phyloP scores from a whole-genome alignment of 2,888 invertebrate genomes.

The Dyspetes luteomarginatus region DNA sequence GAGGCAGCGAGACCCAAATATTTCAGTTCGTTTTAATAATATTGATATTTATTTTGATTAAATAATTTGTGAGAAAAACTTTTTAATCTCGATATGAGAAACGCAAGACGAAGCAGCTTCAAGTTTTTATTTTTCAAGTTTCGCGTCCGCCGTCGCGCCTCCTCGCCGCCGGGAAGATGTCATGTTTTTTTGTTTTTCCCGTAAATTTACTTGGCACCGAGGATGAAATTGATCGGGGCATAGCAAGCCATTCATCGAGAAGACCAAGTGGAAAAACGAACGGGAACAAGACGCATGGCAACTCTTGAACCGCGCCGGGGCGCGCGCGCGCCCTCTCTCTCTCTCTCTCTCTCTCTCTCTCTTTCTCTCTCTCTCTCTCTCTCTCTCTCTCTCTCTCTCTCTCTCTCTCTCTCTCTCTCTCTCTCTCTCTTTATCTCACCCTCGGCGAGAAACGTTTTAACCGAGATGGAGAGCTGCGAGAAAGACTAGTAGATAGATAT shows the following conservation, averaged over 20 bases:
- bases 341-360: constrained; percentile 5
- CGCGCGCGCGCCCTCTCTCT: background rate
- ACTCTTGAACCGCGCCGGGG: constrained; percentile 8
- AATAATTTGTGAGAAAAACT: no score
- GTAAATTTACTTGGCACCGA: background rate
- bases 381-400: constrained; percentile 1
- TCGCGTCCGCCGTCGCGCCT: no score
- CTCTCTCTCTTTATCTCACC: background rate
- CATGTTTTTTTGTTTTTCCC: background rate
- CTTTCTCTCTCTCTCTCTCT: background rate
- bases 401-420: background rate
- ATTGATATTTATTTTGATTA: no score
- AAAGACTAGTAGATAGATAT: constrained; percentile 6
- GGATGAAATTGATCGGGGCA: constrained; percentile 39
- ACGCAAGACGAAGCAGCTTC: no score
- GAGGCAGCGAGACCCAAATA: no score
- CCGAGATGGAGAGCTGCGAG: background rate
- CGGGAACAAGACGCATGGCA: constrained; percentile 20
- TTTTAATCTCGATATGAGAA: no score
- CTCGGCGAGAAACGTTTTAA: constrained; percentile 30
- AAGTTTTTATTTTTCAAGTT: no score
- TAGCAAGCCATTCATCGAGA: constrained; percentile 12
- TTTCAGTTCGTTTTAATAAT: no score
- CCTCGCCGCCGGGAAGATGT: no score
- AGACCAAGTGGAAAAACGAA: constrained; percentile 36